Conservation (phyloP, 2,113 vertebrate species). For the Hucho hucho region DNA sequence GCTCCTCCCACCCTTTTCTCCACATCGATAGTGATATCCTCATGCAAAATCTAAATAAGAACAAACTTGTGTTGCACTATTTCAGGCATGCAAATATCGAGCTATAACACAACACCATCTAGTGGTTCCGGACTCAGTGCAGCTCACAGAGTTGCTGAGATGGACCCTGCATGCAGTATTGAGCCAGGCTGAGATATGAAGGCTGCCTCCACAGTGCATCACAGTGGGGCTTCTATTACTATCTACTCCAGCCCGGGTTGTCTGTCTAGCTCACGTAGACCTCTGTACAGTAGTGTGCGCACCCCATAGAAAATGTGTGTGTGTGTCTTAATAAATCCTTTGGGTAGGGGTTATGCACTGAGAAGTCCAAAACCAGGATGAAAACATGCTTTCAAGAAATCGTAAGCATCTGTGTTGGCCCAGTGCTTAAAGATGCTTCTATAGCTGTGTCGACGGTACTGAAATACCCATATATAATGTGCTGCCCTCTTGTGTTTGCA, state of each 20-base stretch:
- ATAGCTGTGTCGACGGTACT: background rate
- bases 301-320: slow-evolving; percentile 50
- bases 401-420: slow-evolving; percentile 26
- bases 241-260: slow-evolving; percentile 48
- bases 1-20: slow-evolving; percentile 39
- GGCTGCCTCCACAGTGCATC: slow-evolving; percentile 43
- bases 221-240: slow-evolving; percentile 39
- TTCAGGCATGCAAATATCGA: slow-evolving; percentile 79
- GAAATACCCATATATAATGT: background rate
- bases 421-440: background rate
- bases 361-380: slow-evolving; percentile 32
- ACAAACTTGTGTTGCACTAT: slow-evolving; percentile 68
- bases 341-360: slow-evolving; percentile 28
- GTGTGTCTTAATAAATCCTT: slow-evolving; percentile 27
- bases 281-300: slow-evolving; percentile 68
- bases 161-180: slow-evolving; percentile 74
- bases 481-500: slow-evolving; percentile 38
- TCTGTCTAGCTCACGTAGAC: slow-evolving; percentile 50
- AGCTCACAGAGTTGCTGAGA: slow-evolving; percentile 65
- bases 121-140: slow-evolving; percentile 54
- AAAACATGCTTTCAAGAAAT: slow-evolving; percentile 50
- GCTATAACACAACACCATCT: slow-evolving; percentile 73
- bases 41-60: slow-evolving; percentile 78
- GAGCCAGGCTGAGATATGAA: slow-evolving; percentile 47
- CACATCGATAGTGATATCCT: slow-evolving; percentile 63